Percentiles rank a stretch among this genome's conserved stretches.
phyloP scores from a whole-genome alignment of 2,888 invertebrate genomes.

The Flabesymbios commensalis region DNA sequence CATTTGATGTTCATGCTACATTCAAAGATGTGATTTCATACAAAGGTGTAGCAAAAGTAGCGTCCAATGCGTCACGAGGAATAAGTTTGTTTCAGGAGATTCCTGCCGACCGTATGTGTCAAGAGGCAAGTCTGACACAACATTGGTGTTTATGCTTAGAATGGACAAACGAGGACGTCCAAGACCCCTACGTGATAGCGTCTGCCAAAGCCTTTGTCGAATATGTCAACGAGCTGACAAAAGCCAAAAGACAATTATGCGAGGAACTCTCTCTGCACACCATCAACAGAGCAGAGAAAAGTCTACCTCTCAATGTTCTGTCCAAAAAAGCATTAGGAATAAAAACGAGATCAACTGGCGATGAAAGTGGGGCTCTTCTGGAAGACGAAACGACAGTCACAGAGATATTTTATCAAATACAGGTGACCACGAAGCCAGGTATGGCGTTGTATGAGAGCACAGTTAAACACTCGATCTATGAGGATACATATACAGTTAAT shows the following conservation, averaged over 20 bases:
- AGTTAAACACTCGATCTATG: constrained; percentile 63
- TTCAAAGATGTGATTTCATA: constrained; percentile 72
- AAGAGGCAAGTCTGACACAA: constrained; percentile 86
- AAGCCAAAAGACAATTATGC: constrained; percentile 16
- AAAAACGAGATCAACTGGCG: constrained; percentile 74
- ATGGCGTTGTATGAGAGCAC: constrained; percentile 82
- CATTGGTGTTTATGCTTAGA: constrained; percentile 94
- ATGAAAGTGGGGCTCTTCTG: constrained; percentile 84
- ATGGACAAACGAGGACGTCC: constrained; percentile 72
- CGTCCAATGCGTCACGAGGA: constrained; percentile 30
- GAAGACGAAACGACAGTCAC: constrained; percentile 68
- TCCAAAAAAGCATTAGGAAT: no score
- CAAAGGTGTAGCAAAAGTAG: constrained; percentile 64
- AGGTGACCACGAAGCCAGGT: constrained; percentile 76
- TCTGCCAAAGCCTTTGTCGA: constrained; percentile 19
- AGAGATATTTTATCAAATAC: constrained; percentile 77
- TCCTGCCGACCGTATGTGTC: constrained; percentile 77
- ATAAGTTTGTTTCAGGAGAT: constrained; percentile 54
- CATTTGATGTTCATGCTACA: constrained; percentile 87
- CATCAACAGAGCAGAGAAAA: constrained; percentile 22
- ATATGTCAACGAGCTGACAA: constrained; percentile 25
- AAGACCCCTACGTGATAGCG: constrained; percentile 48
- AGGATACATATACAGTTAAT: no score
- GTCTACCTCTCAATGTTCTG: no score
- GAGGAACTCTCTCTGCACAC: constrained; percentile 11